Conservation (phyloP, 2,888 invertebrate species). For the Rhodophaea formosa region DNA sequence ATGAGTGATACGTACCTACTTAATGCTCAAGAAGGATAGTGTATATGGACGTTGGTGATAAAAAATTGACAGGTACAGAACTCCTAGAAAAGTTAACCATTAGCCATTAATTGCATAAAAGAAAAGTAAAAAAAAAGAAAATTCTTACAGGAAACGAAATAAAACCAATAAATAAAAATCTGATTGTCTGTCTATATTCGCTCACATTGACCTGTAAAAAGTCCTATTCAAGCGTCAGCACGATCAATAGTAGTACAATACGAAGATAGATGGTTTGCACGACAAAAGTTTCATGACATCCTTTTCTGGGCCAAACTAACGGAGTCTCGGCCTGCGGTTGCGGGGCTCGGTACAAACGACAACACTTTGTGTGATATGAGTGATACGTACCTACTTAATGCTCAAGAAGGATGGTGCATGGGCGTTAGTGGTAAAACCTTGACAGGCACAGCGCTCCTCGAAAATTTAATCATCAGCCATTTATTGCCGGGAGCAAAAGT, state of each 20-base stretch:
- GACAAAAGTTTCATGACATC: slow-evolving; percentile 7
- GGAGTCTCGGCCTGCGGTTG: background rate
- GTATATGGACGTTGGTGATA: background rate
- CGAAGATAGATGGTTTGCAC: slow-evolving; percentile 3
- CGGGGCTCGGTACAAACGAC: background rate
- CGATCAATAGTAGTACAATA: slow-evolving; percentile 11
- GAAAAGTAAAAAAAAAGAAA: background rate
- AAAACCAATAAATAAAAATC: background rate
- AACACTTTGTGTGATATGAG: background rate
- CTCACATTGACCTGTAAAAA: slow-evolving; percentile 6
- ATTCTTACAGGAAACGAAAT: background rate
- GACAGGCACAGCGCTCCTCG: background rate
- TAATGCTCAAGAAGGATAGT: background rate
- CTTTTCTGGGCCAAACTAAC: slow-evolving; percentile 9
- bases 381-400: too few relatives aligned
- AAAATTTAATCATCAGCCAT: background rate
- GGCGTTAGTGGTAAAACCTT: background rate
- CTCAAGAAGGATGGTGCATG: background rate
- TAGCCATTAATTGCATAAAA: too few relatives aligned
- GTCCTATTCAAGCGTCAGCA: background rate
- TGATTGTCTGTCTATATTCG: background rate
- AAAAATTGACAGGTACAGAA: background rate
- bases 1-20: too few relatives aligned
- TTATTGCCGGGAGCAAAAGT: too few relatives aligned
- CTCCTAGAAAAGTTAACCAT: background rate